A percentile compares a stretch with the other conserved stretches of the same genome.
Conservation (phyloP, 2,888 invertebrate genomes). For the Drosophila mimetica region DNA sequence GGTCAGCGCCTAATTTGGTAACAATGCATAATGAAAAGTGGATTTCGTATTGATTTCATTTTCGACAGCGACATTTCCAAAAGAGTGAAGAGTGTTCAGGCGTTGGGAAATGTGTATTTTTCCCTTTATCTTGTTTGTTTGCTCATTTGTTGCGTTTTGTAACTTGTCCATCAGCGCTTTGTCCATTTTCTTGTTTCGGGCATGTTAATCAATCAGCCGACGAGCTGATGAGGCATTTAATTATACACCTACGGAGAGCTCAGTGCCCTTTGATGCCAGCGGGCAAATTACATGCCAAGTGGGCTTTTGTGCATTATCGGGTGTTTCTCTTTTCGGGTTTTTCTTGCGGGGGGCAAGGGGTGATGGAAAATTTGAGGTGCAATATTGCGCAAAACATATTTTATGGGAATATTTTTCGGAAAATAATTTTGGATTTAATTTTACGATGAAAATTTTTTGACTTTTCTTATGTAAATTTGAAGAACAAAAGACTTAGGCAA, state of each 20-base stretch:
- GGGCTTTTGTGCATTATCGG: conserved; percentile 41
- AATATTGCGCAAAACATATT: conserved; percentile 25
- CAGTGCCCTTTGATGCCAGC: conserved; percentile 59
- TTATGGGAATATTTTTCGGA: conserved; percentile 3
- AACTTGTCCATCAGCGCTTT: conserved; percentile 61
- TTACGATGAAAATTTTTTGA: no score
- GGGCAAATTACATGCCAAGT: conserved; percentile 46
- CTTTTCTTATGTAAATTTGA: no score
- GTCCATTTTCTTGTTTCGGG: conserved; percentile 51
- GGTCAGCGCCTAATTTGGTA: conserved; percentile 57
- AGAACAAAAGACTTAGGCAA: conserved; percentile 7
- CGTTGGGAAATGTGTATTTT: conserved; percentile 54
- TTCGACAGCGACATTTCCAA: conserved; percentile 44
- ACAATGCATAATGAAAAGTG: conserved; percentile 61
- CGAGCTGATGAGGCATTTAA: conserved; percentile 64
- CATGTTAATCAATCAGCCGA: conserved; percentile 70
- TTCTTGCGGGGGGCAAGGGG: conserved; percentile 1
- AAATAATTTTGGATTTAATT: background rate
- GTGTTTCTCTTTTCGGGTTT: conserved; percentile 17
- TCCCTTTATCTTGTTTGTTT: conserved; percentile 17
- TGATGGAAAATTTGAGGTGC: conserved; percentile 23
- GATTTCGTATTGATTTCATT: conserved; percentile 59
- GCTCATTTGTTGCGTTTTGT: conserved; percentile 59
- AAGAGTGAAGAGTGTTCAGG: conserved; percentile 43
- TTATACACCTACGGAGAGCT: conserved; percentile 45